Conservation (phyloP, 1,140 invertebrate genomes). For the Cecropterus lyciades region DNA sequence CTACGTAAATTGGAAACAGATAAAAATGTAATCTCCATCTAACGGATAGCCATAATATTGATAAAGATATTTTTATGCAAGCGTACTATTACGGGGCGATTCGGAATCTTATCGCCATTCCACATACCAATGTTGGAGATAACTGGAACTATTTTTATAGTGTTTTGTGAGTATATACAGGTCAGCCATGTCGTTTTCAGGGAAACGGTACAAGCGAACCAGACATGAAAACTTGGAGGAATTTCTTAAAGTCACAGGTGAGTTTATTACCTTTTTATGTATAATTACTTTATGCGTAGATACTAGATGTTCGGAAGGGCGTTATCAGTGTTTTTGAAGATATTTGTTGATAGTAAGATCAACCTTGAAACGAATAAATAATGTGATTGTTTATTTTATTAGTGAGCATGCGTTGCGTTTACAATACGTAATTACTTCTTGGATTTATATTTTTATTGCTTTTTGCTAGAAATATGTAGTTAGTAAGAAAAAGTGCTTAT, state of each 20-base stretch:
- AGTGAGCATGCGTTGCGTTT: too few relatives aligned
- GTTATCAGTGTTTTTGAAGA: too few relatives aligned
- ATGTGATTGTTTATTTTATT: too few relatives aligned
- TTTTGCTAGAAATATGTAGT: too few relatives aligned
- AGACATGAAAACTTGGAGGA: constrained; percentile 59
- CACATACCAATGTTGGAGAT: not conserved
- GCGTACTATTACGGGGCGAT: not conserved
- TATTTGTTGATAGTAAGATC: too few relatives aligned
- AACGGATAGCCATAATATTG: not conserved
- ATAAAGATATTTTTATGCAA: constrained; percentile 1
- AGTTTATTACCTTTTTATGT: constrained; percentile 39
- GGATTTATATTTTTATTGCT: too few relatives aligned
- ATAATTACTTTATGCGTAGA: too few relatives aligned
- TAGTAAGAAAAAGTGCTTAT: too few relatives aligned
- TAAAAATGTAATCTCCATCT: not conserved
- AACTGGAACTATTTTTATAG: not conserved
- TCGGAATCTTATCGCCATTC: not conserved
- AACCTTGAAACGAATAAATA: too few relatives aligned
- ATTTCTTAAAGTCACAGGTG: constrained; percentile 54
- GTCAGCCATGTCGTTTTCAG: constrained; percentile 60
- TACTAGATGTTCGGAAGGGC: too few relatives aligned
- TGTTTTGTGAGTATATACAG: not conserved
- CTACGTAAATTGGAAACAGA: too few relatives aligned
- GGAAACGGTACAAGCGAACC: constrained; percentile 55
- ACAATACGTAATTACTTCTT: too few relatives aligned